phyloP scores from a whole-genome alignment of 2,113 vertebrate species.

The Centrocercus urophasianus region DNA sequence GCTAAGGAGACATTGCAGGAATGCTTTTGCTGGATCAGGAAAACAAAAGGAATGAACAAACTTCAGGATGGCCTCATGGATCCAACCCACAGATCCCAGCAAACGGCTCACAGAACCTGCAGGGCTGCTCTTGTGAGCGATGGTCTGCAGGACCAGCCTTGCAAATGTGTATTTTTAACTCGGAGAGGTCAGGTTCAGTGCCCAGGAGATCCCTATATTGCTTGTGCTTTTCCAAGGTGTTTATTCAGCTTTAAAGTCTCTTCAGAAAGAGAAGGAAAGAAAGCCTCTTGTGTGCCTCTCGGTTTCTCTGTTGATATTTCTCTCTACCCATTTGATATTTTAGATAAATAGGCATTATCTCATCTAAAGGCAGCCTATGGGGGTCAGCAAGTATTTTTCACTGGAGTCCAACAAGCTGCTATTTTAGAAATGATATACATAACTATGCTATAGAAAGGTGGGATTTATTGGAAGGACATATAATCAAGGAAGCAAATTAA shows the following conservation, averaged over 20 bases:
- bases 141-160: slow-evolving; percentile 14
- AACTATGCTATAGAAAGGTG: not conserved
- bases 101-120: not conserved
- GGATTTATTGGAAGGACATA: not conserved
- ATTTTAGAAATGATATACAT: not conserved
- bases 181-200: slow-evolving; percentile 60
- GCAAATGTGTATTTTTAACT: slow-evolving; percentile 58
- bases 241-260: slow-evolving; percentile 71
- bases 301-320: slow-evolving; percentile 28
- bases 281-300: slow-evolving; percentile 57
- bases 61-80: not conserved
- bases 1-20: not conserved
- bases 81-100: accelerated
- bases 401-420: slow-evolving; percentile 14
- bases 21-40: not conserved
- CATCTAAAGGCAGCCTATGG: slow-evolving; percentile 33
- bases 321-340: slow-evolving; percentile 55
- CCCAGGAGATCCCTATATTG: slow-evolving; percentile 61
- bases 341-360: slow-evolving; percentile 66
- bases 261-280: slow-evolving; percentile 38
- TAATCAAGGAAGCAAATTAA: slow-evolving; percentile 29
- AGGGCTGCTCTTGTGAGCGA: not conserved
- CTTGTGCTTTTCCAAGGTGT: slow-evolving; percentile 70
- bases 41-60: not conserved
- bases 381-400: not conserved